Base-by-base conservation (phyloP, 2,888 invertebrate species). In the Sesamia inferens region DNA sequence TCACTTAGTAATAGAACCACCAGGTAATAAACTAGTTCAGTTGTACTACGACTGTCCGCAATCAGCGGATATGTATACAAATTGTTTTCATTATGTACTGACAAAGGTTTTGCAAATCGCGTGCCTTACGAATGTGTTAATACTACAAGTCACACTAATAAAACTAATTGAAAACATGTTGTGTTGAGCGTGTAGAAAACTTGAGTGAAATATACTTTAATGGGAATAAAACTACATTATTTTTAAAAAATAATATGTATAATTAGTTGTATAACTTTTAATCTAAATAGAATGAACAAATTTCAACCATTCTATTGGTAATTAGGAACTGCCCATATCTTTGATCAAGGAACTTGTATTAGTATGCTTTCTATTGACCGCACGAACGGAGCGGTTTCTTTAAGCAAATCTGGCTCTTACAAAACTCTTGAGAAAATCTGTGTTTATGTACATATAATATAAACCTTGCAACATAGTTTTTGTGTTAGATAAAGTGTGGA, bases 121-220 rank as follows among this genome's bases (percentile, higher is more conserved):
- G 83, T 81, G 81, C 31, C n/a, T 39, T 57, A 57, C 68, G 42
- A 71, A 65, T 82, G 71, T 59, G 70, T 67, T 79, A 65, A 48
- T 62, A 76, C 51, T 59, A 67, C 61, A 62, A 62, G 65, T 59
- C 58, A 71, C 57, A 74, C 62, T 57, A 42, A 57, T 81, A 71
- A 82, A 79, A 66, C 54, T 75, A 82, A 81, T 82, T 81, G 70
- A 31, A 74, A 66, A 48, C 57, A 78, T 59, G 70, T 74, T 31
- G 31, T 73, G 59, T 68, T 71, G 61, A 57, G 61, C 22, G 31
- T 51, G 6, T 8, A 47, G 16, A 58, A 61, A 68, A 47, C 10
- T 44, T 14, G 42, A 14, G 65, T 63, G 14, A 55, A 71, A 72
- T 59, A 61, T 51, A 64, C 0, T 3, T 44, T 16, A 67, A 71